Evolutionary conservation across 2,113 vertebrate species (phyloP).

Genomic region (Cyanoliseus patagonus): DNA sequence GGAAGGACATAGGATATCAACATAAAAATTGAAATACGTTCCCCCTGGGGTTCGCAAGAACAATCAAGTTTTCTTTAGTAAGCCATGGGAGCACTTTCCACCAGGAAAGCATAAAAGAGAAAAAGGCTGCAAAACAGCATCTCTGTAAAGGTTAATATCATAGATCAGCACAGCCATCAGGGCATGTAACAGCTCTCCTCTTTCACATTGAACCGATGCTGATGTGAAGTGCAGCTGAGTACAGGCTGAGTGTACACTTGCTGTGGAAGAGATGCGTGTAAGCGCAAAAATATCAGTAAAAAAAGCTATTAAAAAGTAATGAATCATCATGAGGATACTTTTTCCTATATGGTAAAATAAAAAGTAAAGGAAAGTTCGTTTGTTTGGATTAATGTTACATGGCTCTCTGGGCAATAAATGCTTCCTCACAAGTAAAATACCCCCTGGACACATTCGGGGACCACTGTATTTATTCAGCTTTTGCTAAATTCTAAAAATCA

Average conservation of each 20-base stretch:
- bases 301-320: fast-evolving
- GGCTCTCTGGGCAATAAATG: neutral
- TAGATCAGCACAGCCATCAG: neutral
- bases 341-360: neutral
- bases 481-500: neutral
- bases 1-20: neutral
- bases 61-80: neutral
- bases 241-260: neutral
- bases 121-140: neutral
- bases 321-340: neutral
- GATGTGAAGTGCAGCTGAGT: fast-evolving
- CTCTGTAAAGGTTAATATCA: neutral
- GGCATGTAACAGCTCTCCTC: neutral
- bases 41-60: neutral
- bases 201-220: fast-evolving
- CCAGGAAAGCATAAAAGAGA: neutral
- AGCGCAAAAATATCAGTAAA: neutral
- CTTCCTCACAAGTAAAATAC: neutral
- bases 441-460: fast-evolving
- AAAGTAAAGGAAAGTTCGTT: neutral
- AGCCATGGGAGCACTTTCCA: fast-evolving
- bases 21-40: neutral
- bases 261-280: neutral
- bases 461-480: fast-evolving
- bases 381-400: neutral